Conservation (phyloP, 2,797 vertebrate species). For the Danionella dracula region DNA sequence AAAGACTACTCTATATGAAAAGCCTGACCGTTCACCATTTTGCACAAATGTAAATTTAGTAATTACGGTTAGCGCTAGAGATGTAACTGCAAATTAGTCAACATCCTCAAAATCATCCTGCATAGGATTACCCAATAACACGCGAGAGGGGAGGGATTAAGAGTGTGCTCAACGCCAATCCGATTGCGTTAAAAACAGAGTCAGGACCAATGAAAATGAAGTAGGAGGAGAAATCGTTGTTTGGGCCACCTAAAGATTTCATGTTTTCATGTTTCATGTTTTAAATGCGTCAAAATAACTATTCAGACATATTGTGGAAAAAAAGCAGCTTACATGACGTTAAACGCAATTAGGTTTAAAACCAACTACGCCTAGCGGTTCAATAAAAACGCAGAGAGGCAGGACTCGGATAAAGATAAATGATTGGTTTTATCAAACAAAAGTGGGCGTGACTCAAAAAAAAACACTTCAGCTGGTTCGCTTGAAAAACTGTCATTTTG, state of each 20-base stretch:
- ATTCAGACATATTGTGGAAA: too few relatives aligned
- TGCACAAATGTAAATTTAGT: too few relatives aligned
- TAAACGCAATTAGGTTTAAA: constrained; percentile 2
- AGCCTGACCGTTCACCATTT: too few relatives aligned
- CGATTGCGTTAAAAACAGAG: not conserved
- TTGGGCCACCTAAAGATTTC: too few relatives aligned
- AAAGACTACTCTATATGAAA: too few relatives aligned
- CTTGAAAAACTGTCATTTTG: constrained; percentile 21
- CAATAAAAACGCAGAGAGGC: constrained; percentile 47
- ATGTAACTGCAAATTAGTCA: not conserved
- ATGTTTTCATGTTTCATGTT: too few relatives aligned
- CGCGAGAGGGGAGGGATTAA: not conserved
- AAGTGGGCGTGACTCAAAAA: constrained; percentile 36
- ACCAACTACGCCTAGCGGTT: too few relatives aligned
- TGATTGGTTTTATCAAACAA: not conserved
- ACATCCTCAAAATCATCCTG: not conserved
- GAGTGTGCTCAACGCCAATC: constrained; percentile 41
- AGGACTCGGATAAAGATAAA: constrained; percentile 48
- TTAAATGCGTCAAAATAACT: too few relatives aligned
- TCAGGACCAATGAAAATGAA: constrained; percentile 57
- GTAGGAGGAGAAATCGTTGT: not conserved
- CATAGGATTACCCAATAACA: constrained; percentile 51
- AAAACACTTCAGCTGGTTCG: constrained; percentile 34
- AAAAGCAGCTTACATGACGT: too few relatives aligned
- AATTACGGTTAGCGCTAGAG: not conserved